Base-by-base conservation (phyloP, 2,797 vertebrate genomes). In the Acrossocheilus wenchowensis region DNA sequence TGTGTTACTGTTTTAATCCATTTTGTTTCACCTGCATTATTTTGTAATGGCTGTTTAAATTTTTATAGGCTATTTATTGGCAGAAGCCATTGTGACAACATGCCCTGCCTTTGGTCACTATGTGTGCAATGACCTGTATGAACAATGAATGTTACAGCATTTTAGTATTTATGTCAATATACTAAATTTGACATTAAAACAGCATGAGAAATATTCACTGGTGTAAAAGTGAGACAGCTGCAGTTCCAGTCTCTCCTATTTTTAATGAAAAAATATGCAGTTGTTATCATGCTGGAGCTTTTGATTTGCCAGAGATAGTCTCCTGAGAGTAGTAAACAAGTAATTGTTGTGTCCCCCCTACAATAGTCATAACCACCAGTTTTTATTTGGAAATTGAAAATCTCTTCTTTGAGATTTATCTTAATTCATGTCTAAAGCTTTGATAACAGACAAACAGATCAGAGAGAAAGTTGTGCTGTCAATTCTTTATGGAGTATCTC, bases 381-480 rank as follows among this genome's bases (percentile, higher is more conserved):
- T 26, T 62, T 17, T 64, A 45, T 45, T 26, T 26, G 9, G 34
- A 81, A 68, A 71, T 71, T 34, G 4, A 17, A 81, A 78, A 69
- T 66, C 50, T 64, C 11, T 39, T 26, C n/a, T 71, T 74, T 34
- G 77, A 71, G 14, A 15, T 50, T 50, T 0, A 52, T 81, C 39
- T 73, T 64, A 2, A 73, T 69, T 83, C 80, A 68, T 23, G 50
- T 60, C 66, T 82, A 69, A 80, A 41, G 26, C 50, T 34, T 48
- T 83, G 36, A 68, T 74, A 87, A 57, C 17, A 50, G 77, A 81
- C 75, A 74, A 86, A 78, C 64, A 86, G 80, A 83, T 83, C 77
- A 60, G 36, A 82, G 19, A 45, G 54, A 82, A 72, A 77, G 78
- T 78, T 9, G 7, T 39, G 5, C 30, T 26, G 14, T 85, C 71